These are phyloP conservation scores for Nothobranchius furzeri DNA, from an alignment of 2,113 vertebrate species.

Conservation along the genomic window DNA sequence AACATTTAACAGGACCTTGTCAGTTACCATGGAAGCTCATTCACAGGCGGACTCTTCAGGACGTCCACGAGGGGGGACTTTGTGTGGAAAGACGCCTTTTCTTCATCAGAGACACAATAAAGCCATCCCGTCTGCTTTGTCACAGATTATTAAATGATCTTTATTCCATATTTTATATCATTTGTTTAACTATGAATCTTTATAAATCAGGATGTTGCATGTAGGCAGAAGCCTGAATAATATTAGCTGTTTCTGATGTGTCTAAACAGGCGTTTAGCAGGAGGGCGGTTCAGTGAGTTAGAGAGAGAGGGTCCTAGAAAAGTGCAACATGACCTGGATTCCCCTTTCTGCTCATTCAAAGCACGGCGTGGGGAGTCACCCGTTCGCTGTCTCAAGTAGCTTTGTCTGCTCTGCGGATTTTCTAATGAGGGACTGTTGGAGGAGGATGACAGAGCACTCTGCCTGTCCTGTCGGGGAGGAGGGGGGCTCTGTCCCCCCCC, in stretches of 20 bases:
- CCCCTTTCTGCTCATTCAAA: constrained; percentile 45
- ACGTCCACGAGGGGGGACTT: constrained; percentile 44
- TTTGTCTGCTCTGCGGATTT: constrained; percentile 72
- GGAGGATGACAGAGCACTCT: constrained; percentile 69
- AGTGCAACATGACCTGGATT: constrained; percentile 66
- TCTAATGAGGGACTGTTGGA: constrained; percentile 79
- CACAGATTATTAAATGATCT: too few relatives aligned
- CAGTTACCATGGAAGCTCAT: constrained; percentile 54
- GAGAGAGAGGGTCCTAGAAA: constrained; percentile 9
- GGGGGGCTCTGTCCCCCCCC: constrained; percentile 46
- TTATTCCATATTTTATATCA: too few relatives aligned
- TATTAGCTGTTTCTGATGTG: constrained; percentile 6
- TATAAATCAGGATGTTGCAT: too few relatives aligned
- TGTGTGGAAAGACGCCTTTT: constrained; percentile 29
- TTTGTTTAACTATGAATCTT: too few relatives aligned
- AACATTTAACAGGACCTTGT: constrained; percentile 46
- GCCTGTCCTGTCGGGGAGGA: constrained; percentile 47
- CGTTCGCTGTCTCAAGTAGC: constrained; percentile 69
- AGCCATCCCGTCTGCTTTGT: neutral
- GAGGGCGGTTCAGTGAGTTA: constrained; percentile 18
- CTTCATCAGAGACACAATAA: constrained; percentile 7
- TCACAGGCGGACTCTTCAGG: constrained; percentile 37
- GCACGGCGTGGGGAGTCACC: constrained; percentile 66
- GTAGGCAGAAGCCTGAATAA: neutral
- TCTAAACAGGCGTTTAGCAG: constrained; percentile 10